Evolutionary conservation across 2,888 invertebrate genomes (phyloP).

Genomic region (Chrysotoxum bicinctum): DNA sequence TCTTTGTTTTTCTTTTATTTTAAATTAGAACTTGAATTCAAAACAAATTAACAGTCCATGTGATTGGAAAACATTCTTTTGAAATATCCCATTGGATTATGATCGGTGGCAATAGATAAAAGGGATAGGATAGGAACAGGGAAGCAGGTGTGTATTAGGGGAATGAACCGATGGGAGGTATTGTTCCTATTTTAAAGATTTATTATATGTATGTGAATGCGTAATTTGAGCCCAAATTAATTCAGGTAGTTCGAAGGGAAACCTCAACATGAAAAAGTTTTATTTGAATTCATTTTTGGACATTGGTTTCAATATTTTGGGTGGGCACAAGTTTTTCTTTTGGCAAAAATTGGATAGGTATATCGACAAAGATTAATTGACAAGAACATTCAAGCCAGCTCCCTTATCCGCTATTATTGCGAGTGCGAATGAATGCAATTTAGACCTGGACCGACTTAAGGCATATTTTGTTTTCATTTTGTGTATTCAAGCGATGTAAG

Average conservation of each 20-base stretch:
- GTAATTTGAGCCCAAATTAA: neutral
- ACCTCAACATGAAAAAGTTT: neutral
- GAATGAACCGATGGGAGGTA: neutral
- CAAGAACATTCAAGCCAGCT: neutral
- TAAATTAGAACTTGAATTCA: neutral
- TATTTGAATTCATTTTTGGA: neutral
- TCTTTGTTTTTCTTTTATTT: constrained; percentile 13
- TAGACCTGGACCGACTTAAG: neutral
- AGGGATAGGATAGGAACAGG: neutral
- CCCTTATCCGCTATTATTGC: neutral
- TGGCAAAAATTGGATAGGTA: neutral
- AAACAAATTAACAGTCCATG: constrained; percentile 4
- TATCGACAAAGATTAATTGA: neutral
- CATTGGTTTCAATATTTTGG: neutral
- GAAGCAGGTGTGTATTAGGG: constrained; percentile 16
- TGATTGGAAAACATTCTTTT: neutral
- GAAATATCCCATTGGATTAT: constrained; percentile 1
- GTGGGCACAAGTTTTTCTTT: neutral
- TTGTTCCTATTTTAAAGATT: constrained; percentile 1
- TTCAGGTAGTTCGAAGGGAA: neutral
- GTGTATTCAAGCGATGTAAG: neutral
- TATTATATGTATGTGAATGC: constrained; percentile 19
- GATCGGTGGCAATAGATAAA: neutral
- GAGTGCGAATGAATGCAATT: no score
- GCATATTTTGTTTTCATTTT: neutral